These are phyloP conservation scores for Xiphias gladius DNA, from an alignment of 2,113 vertebrate genomes.

Conservation along the genomic window DNA sequence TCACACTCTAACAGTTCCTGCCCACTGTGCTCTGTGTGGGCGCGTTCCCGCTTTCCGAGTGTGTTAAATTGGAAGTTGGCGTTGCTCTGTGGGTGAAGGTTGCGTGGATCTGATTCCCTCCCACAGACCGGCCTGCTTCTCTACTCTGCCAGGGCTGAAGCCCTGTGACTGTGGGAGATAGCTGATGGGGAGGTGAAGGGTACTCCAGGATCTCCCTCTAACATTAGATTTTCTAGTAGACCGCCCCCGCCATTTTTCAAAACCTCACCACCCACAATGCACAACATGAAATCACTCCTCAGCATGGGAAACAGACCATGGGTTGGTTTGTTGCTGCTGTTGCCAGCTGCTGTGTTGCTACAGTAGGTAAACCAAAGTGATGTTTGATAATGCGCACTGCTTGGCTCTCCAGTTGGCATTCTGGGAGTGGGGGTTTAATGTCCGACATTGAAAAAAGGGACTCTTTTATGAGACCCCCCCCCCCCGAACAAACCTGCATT, in stretches of 20 bases:
- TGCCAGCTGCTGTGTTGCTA: slow-evolving; percentile 24
- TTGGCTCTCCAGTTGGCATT: slow-evolving; percentile 17
- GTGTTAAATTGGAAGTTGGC: slow-evolving; percentile 67
- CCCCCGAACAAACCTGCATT: background rate
- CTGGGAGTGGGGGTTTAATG: slow-evolving; percentile 11
- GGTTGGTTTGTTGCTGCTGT: slow-evolving; percentile 24
- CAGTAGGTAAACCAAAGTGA: slow-evolving; percentile 36
- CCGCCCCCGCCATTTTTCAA: slow-evolving; percentile 60
- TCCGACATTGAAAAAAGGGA: slow-evolving; percentile 1
- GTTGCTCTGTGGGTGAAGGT: slow-evolving; percentile 69
- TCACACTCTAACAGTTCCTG: slow-evolving; percentile 36
- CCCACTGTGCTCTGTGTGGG: slow-evolving; percentile 63
- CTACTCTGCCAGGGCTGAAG: slow-evolving; percentile 47
- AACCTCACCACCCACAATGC: slow-evolving; percentile 65
- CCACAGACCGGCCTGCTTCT: slow-evolving; percentile 57
- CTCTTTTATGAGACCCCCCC: slow-evolving; percentile 12
- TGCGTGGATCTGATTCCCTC: slow-evolving; percentile 68
- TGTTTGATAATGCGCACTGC: slow-evolving; percentile 37
- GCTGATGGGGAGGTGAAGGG: slow-evolving; percentile 60
- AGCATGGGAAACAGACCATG: slow-evolving; percentile 31
- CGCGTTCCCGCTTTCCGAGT: slow-evolving; percentile 50
- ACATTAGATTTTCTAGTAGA: slow-evolving; percentile 61
- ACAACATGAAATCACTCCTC: slow-evolving; percentile 54
- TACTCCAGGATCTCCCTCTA: slow-evolving; percentile 72
- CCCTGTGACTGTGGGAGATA: slow-evolving; percentile 54